Evolutionary conservation across 1,140 invertebrate genomes (phyloP), one percentile per base, ranked within the genome.

Genomic region (Drosophila nigrodunni): DNA sequence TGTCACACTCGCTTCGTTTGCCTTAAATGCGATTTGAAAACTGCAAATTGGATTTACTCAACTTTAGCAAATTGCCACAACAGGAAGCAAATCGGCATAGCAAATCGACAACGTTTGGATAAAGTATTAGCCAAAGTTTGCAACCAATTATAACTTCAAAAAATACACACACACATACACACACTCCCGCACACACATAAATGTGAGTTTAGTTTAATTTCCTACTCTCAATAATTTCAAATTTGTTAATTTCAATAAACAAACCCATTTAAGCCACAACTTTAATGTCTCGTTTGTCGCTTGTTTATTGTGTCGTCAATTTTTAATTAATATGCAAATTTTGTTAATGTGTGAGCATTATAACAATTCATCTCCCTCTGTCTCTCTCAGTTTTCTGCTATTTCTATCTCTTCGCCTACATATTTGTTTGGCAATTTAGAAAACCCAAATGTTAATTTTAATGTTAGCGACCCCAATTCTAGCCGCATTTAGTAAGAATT

Each of bases 261-360:
- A 18, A 54, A 35, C n/a, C 30, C 30, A 55, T 34, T 39, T 13
- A 55, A 39, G 13, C 52, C 18, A 35, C 52, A 55, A 21, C 34
- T 21, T 8, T 41, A 64, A 11, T 3, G 18, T 41, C 10, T 46
- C 13, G 55, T 52, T 69, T 39, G 44, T 60, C 21, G 35, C 13
- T 58, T 61, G 21, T 50, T 55, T 57, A 76, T 52, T 35, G 18
- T 65, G 49, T 70, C 72, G 68, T 86, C 82, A 79, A 82, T 60
- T 82, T 88, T 88, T 87, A 87, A 87, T 88, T 88, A 87, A 88
- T 88, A 87, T 88, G 83, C 83, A 77, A 87, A 87, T 88, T 88
- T 74, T 25, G 68, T 71, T 87, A 88, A 88, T 88, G 72, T 79
- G 68, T 69, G 34, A 65, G 49, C 68, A 73, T 70, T 69, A 78